Percentiles rank a stretch among this genome's conserved stretches.
Conservation (phyloP, 2,888 invertebrate species). For the Hydraecia micacea region DNA sequence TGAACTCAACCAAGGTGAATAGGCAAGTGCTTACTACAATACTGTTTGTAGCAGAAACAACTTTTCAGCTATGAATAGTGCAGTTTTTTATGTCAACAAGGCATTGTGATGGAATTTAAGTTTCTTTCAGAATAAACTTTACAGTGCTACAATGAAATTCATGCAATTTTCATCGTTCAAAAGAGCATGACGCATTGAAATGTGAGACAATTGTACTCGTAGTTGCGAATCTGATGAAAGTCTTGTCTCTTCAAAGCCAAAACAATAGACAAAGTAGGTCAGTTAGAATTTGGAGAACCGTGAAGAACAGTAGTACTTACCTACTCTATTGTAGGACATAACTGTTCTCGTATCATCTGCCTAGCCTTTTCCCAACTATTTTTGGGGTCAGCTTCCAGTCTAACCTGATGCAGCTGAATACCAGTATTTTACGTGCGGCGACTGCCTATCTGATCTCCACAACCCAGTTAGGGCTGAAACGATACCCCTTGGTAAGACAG, state of each 20-base stretch:
- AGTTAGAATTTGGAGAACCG: constrained; percentile 32
- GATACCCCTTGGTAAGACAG: neutral
- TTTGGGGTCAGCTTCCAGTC: neutral
- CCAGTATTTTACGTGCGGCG: neutral
- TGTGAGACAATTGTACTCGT: constrained; percentile 3
- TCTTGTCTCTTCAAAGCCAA: constrained; percentile 26
- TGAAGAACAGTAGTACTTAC: constrained; percentile 23
- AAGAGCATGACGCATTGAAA: constrained; percentile 13
- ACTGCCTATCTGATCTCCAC: neutral
- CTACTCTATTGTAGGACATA: neutral
- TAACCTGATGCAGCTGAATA: neutral
- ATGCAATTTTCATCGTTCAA: neutral
- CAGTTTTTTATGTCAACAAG: neutral
- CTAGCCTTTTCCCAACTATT: neutral
- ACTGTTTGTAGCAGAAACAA: constrained; percentile 2
- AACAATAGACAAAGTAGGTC: constrained; percentile 52
- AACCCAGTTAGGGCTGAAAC: neutral
- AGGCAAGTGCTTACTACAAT: constrained; percentile 1
- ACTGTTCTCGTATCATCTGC: neutral
- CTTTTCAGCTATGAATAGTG: neutral
- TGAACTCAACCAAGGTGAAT: constrained; percentile 18
- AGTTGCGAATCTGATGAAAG: constrained; percentile 8
- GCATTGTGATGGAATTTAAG: neutral
- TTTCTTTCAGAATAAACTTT: neutral
- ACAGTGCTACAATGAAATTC: constrained; percentile 3